phyloP scores from a whole-genome alignment of 2,797 vertebrate species.

The Clamator glandarius region DNA sequence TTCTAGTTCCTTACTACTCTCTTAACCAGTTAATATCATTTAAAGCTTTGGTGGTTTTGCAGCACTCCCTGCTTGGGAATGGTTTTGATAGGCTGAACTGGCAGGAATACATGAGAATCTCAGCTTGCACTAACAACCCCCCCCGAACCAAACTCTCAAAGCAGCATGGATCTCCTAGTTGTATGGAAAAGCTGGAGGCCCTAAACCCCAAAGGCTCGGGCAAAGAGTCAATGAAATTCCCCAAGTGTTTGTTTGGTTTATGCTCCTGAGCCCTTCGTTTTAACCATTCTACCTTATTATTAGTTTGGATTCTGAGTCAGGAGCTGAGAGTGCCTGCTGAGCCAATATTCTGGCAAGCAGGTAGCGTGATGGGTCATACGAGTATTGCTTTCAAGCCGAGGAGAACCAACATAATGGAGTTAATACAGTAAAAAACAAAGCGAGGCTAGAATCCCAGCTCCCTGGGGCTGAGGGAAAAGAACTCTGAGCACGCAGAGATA shows the following conservation, averaged over 20 bases:
- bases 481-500: conserved; percentile 27
- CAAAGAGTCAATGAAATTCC: conserved; percentile 25
- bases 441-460: conserved; percentile 9
- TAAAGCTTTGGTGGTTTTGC: background rate
- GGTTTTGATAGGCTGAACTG: background rate
- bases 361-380: conserved; percentile 63
- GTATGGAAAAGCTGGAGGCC: background rate
- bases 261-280: background rate
- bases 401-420: conserved; percentile 28
- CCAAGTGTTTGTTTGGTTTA: background rate
- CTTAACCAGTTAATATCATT: background rate
- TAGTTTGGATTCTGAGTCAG: conserved; percentile 12
- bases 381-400: conserved; percentile 58
- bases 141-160: background rate
- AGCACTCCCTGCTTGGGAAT: background rate
- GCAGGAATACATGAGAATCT: background rate
- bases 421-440: conserved; percentile 18
- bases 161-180: rapidly evolving
- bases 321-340: background rate
- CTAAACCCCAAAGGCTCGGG: background rate
- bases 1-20: background rate
- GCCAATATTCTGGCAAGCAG: conserved; percentile 52
- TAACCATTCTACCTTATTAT: background rate
- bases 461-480: conserved; percentile 38
- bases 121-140: background rate